Evolutionary conservation across 2,113 vertebrate genomes (phyloP).

Genomic region (Archocentrus centrarchus): DNA sequence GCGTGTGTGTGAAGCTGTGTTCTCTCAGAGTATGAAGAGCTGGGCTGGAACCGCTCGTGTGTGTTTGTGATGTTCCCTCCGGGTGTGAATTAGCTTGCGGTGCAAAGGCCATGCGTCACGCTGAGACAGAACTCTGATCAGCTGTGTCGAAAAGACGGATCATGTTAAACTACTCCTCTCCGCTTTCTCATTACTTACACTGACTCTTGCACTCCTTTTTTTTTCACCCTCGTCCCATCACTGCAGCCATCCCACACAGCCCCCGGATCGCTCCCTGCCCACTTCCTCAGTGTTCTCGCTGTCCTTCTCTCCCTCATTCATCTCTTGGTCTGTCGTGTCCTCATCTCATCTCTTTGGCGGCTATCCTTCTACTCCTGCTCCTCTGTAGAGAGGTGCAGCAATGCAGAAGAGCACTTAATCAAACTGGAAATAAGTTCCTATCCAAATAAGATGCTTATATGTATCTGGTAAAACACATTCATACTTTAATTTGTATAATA

Average conservation of each 20-base stretch:
- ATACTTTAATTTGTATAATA: background rate
- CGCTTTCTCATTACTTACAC: constrained; percentile 52
- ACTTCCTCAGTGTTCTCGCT: background rate
- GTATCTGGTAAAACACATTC: background rate
- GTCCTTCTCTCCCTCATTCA: constrained; percentile 2
- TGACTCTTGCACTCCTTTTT: background rate
- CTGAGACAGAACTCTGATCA: constrained; percentile 69
- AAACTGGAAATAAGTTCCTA: background rate
- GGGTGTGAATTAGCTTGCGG: constrained; percentile 50
- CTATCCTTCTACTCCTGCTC: background rate
- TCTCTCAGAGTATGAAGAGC: background rate
- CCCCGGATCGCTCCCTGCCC: background rate
- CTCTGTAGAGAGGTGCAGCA: background rate
- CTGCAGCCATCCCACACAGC: background rate
- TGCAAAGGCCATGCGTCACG: constrained; percentile 63
- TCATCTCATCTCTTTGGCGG: background rate
- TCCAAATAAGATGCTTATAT: background rate
- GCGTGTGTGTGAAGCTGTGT: background rate
- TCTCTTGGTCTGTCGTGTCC: background rate
- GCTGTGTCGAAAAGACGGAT: constrained; percentile 64
- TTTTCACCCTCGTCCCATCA: constrained; percentile 1
- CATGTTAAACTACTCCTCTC: constrained; percentile 29
- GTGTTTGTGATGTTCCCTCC: constrained; percentile 37
- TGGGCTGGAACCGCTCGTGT: background rate
- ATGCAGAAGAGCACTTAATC: background rate